Base-by-base conservation (phyloP, 2,113 vertebrate species). In the Crotophaga sulcirostris region DNA sequence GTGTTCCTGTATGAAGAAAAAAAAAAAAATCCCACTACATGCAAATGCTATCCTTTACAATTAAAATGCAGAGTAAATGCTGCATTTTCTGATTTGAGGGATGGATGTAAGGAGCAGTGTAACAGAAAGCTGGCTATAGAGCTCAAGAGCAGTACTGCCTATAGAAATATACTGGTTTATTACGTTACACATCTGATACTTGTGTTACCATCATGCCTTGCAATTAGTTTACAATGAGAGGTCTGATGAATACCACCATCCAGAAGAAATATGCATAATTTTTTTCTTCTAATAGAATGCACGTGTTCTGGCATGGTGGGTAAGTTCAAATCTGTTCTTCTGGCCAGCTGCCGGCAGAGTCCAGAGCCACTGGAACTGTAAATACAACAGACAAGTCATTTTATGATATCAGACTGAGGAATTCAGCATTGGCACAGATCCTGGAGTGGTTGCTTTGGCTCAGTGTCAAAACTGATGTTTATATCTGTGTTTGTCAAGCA, bases 321-420 rank as follows among this genome's bases (percentile, higher is more conserved):
- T 68, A 93, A 74, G 96, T 93, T 98, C 96, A 93, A 94, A 97
- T 97, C 90, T 97, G 86, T 96, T 97, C 82, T 96, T 95, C 94
- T 97, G 97, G 97, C 94, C 11, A 34, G 45, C 82, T 97, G 96
- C 97, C 29, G 91, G 78, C 96, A 91, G 79, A 96, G 96, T 97
- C 96, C 91, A 97, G 91, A 98, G 97, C 91, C 96, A 92, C 94
- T 97, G 94, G 90, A 96, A 96, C 85, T 97, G 96, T 98, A 98
- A 98, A 97, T 97, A 97, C 79, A 93, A 94, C 96, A 98, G 97
- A 97, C 97, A 98, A 94, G 96, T 98, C 70, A 0, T 97, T 98
- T 98, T 97, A 96, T 96, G 96, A 96, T 98, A 97, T 94, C 96
- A 97, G 95, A 93, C 95, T 78, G 94, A 98, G 85, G 97, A 98